A percentile compares a stretch with the other conserved stretches of the same genome.
Evolutionary conservation across 2,888 invertebrate species (phyloP).

Genomic region (Microctonus aethiopoides): DNA sequence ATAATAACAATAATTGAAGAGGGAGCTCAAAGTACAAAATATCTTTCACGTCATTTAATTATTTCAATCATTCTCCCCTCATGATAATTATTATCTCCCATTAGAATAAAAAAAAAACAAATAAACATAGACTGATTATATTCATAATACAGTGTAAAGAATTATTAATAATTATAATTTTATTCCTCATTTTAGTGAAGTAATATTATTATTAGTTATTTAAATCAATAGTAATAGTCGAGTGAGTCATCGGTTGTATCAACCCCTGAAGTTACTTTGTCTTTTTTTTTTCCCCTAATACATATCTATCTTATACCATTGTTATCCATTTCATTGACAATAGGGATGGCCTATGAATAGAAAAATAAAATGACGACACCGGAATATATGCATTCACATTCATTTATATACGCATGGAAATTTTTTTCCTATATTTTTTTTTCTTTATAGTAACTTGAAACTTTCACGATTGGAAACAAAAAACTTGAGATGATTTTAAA

Average conservation of each 20-base stretch:
- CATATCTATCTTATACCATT: neutral
- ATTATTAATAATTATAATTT: neutral
- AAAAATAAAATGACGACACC: slow-evolving; percentile 23
- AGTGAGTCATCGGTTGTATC: slow-evolving; percentile 22
- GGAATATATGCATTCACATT: neutral
- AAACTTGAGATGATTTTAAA: slow-evolving; percentile 42
- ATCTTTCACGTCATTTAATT: neutral
- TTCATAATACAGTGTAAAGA: too few relatives aligned
- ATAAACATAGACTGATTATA: neutral
- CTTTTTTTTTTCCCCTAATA: slow-evolving; percentile 14
- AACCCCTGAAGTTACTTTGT: slow-evolving; percentile 1
- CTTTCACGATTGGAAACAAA: slow-evolving; percentile 51
- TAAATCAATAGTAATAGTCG: slow-evolving; percentile 27
- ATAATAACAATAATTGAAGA: neutral
- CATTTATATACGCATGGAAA: neutral
- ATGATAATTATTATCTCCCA: neutral
- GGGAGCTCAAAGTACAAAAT: neutral
- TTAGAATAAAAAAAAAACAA: neutral
- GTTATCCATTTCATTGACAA: slow-evolving; percentile 26
- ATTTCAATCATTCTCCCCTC: neutral
- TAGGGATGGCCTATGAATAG: slow-evolving; percentile 35
- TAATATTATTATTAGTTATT: slow-evolving; percentile 22
- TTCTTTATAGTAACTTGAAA: slow-evolving; percentile 33
- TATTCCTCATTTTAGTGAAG: neutral
- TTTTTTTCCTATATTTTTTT: neutral